These are phyloP conservation scores for Dolichallabes microphthalmus DNA, from an alignment of 2,113 vertebrate genomes.

Conservation along the genomic window DNA sequence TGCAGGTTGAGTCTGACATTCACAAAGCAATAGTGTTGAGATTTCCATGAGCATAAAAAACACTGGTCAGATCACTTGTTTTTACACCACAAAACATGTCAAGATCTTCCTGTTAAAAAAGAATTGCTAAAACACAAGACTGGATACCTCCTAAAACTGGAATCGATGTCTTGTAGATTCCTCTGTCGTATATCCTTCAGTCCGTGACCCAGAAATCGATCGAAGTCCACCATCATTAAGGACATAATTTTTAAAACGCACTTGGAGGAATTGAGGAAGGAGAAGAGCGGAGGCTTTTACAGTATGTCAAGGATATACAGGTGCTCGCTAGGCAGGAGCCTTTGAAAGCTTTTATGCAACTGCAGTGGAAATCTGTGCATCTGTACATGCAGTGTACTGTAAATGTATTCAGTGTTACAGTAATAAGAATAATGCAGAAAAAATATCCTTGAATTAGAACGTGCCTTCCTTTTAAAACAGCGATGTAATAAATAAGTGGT, in stretches of 20 bases:
- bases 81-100: background rate
- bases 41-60: background rate
- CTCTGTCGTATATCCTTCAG: background rate
- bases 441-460: background rate
- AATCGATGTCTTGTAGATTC: background rate
- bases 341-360: background rate
- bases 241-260: background rate
- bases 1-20: background rate
- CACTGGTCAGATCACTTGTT: background rate
- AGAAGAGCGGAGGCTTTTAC: background rate
- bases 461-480: background rate
- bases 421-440: background rate
- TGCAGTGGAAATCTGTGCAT: background rate
- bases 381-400: background rate
- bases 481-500: background rate
- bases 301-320: background rate
- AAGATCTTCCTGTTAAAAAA: background rate
- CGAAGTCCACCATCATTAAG: background rate
- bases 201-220: background rate
- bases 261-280: background rate
- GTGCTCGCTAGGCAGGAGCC: background rate
- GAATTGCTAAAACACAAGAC: background rate
- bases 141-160: background rate
- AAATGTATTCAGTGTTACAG: background rate
- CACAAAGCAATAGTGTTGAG: background rate